These are phyloP conservation scores for Fragum fragum DNA, from an alignment of 2,888 invertebrate genomes.

Conservation along the genomic window DNA sequence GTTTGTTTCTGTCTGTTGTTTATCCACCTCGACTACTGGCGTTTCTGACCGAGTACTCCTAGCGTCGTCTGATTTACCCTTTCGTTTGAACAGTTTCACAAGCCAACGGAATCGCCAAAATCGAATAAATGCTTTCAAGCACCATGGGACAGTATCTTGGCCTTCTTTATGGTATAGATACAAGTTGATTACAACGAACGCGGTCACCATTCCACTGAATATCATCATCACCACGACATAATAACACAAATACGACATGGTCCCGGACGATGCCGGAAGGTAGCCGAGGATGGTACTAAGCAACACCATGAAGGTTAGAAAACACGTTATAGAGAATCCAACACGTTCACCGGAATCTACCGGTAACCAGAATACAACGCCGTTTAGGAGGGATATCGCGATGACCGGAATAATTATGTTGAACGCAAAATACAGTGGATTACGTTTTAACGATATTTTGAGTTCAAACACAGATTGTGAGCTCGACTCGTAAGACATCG, in stretches of 20 bases:
- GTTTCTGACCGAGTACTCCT: neutral
- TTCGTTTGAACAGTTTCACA: neutral
- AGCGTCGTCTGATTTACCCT: neutral
- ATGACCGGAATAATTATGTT: constrained; percentile 55
- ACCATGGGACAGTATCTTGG: constrained; percentile 36
- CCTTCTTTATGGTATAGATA: constrained; percentile 46
- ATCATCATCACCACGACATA: constrained; percentile 58
- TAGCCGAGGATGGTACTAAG: constrained; percentile 50
- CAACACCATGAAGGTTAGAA: constrained; percentile 58
- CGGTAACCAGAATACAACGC: constrained; percentile 57
- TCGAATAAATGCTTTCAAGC: constrained; percentile 23
- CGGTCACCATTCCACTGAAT: constrained; percentile 46
- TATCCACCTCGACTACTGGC: neutral
- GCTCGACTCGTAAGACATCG: constrained; percentile 21
- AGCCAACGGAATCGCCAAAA: constrained; percentile 17
- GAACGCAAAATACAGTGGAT: constrained; percentile 52
- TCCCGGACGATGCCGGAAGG: constrained; percentile 45
- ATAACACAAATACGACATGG: constrained; percentile 53
- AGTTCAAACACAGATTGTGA: constrained; percentile 22
- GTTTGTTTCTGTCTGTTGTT: neutral
- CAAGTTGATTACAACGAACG: constrained; percentile 42
- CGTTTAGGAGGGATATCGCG: constrained; percentile 38
- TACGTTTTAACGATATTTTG: constrained; percentile 43
- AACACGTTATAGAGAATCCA: constrained; percentile 60
- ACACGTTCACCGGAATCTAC: constrained; percentile 59